Evolutionary conservation across 2,888 invertebrate species (phyloP).

Genomic region (Cheilosia vernalis): DNA sequence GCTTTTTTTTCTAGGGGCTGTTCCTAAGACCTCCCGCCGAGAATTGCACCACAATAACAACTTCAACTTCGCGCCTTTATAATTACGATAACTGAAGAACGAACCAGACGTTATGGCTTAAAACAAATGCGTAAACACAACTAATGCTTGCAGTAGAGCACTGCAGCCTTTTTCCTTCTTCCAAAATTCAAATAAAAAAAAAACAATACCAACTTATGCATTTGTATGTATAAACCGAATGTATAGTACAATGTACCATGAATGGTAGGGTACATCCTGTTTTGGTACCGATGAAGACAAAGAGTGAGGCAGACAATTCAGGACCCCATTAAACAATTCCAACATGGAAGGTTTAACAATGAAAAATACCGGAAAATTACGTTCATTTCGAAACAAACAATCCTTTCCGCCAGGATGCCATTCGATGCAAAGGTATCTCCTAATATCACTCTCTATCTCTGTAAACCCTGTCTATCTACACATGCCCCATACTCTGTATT

Average conservation of each 20-base stretch:
- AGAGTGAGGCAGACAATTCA: slow-evolving; percentile 27
- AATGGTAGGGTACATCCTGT: no score
- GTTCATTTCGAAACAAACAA: slow-evolving; percentile 72
- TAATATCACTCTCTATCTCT: slow-evolving; percentile 40
- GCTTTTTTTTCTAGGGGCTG: no score
- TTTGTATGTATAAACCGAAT: background rate
- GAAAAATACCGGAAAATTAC: slow-evolving; percentile 74
- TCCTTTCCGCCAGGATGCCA: slow-evolving; percentile 69
- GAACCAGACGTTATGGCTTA: no score
- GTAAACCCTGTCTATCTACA: slow-evolving; percentile 38
- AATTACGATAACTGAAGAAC: no score
- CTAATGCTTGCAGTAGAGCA: no score
- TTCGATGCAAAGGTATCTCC: slow-evolving; percentile 65
- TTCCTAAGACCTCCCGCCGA: no score
- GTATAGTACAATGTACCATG: no score
- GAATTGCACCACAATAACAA: no score
- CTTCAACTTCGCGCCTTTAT: no score
- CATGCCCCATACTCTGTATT: background rate
- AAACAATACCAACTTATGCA: background rate
- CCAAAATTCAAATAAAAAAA: no score
- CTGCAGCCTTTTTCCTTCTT: no score
- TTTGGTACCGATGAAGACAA: background rate
- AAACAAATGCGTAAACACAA: no score
- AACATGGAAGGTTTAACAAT: slow-evolving; percentile 72
- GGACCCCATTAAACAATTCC: slow-evolving; percentile 66